These are phyloP conservation scores for Alaudala cheleensis DNA, from an alignment of 2,113 vertebrate species.

Conservation along the genomic window DNA sequence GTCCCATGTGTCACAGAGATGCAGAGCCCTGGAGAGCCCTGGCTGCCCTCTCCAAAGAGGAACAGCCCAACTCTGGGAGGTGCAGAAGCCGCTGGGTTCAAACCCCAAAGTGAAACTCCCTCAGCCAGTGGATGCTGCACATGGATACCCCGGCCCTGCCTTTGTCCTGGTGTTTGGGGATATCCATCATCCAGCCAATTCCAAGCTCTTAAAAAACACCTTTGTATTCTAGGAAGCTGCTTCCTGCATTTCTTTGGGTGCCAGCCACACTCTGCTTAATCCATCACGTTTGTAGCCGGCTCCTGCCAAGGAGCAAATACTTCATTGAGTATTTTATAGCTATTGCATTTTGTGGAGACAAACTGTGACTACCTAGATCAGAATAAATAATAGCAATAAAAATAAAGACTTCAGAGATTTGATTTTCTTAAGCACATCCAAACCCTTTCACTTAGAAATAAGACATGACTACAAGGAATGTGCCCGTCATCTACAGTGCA, in stretches of 20 bases:
- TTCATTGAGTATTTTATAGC: slow-evolving; percentile 35
- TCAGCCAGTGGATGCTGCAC: neutral
- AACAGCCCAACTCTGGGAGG: neutral
- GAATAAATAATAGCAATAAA: slow-evolving; percentile 36
- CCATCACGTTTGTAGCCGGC: neutral
- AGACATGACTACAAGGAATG: neutral
- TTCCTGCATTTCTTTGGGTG: neutral
- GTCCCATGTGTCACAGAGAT: neutral
- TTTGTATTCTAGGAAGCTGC: slow-evolving; percentile 40
- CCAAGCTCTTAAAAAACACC: neutral
- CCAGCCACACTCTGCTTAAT: slow-evolving; percentile 12
- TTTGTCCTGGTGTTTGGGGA: neutral
- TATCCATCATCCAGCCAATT: neutral
- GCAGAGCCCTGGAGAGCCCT: neutral
- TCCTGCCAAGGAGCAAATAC: slow-evolving; percentile 44
- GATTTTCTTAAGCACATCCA: slow-evolving; percentile 2
- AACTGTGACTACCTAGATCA: neutral
- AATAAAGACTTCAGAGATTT: neutral
- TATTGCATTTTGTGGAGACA: slow-evolving; percentile 14
- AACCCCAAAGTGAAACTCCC: rapidly evolving
- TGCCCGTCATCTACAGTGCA: neutral
- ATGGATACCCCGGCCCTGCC: neutral
- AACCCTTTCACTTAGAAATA: neutral
- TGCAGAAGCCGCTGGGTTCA: neutral
- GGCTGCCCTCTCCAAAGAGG: neutral